Evolutionary conservation across 2,888 invertebrate genomes (phyloP).

Genomic region (Alloplasta piceator): DNA sequence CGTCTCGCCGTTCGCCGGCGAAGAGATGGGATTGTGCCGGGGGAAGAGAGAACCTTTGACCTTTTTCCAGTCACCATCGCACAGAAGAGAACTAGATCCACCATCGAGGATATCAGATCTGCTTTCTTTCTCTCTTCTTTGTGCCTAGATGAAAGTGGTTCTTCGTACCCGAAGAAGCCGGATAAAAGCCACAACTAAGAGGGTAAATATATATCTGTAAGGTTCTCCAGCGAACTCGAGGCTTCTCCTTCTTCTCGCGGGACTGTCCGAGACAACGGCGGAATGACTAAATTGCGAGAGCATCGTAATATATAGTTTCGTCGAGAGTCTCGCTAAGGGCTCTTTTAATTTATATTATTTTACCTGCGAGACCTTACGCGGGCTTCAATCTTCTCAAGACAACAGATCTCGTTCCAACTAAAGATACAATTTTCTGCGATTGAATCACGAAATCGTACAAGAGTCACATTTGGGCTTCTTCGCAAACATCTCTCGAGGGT

Average conservation of each 20-base stretch:
- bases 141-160: conserved; percentile 67
- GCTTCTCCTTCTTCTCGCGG: conserved; percentile 7
- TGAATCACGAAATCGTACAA: conserved; percentile 28
- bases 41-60: conserved; percentile 49
- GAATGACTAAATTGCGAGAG: conserved; percentile 1
- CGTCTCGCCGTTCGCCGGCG: background rate
- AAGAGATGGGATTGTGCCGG: conserved; percentile 45
- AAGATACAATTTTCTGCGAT: conserved; percentile 67
- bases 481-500: too few relatives aligned
- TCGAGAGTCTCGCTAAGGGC: conserved; percentile 64
- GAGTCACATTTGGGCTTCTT: conserved; percentile 61
- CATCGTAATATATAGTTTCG: conserved; percentile 27
- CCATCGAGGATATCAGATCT: conserved; percentile 42
- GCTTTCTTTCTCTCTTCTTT: conserved; percentile 55
- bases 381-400: conserved; percentile 58
- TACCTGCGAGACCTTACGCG: conserved; percentile 28
- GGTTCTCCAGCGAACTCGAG: background rate
- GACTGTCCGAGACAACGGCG: background rate
- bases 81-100: conserved; percentile 10
- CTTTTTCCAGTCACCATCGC: conserved; percentile 54
- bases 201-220: background rate
- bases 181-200: conserved; percentile 40
- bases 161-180: conserved; percentile 53
- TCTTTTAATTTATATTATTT: conserved; percentile 77
- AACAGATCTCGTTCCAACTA: conserved; percentile 70